Base-by-base conservation (phyloP, 1,140 invertebrate genomes). In the Bilobella aurantiaca region DNA sequence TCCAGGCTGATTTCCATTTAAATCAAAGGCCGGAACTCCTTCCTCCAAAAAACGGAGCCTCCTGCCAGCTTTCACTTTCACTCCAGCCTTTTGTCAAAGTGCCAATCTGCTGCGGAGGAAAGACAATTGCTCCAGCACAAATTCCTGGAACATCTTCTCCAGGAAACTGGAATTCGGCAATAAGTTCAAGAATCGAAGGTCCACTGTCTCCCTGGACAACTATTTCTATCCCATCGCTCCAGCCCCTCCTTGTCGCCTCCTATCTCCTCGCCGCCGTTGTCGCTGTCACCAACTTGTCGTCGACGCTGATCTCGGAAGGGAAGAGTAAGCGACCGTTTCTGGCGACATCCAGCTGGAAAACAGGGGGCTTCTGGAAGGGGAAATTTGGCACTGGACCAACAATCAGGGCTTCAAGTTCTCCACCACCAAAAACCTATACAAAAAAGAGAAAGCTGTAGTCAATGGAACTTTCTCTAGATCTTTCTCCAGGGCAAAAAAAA, bases 341-440 rank as follows among this genome's bases (percentile, higher is more conserved):
- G n/a, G n/a, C n/a, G n/a, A n/a, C n/a, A n/a, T n/a, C n/a, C n/a
- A n/a, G n/a, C n/a, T n/a, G n/a, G n/a, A n/a, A n/a, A n/a, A n/a
- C n/a, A n/a, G n/a, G n/a, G n/a, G n/a, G n/a, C n/a, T n/a, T n/a
- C n/a, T n/a, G n/a, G n/a, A n/a, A n/a, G n/a, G n/a, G n/a, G n/a
- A n/a, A n/a, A n/a, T 29, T 21, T 58, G 57, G 57, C 57, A 58
- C 57, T 58, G 27, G 57, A 58, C 57, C 57, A 58, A 58, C 29
- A 58, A 58, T 58, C 57, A 58, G 57, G 8, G 23, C 5, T 12
- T 23, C 49, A 23, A 12, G 49, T 5, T 16, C 49, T 23, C 14
- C 8, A 18, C 49, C 49, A 14, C 5, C 49, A 5, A 18, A 23
- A 23, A 53, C 12, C 12, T 53, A 53, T n/a, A n/a, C 14, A 23